Base-by-base conservation (phyloP, 2,113 vertebrate species). In the Polypterus bichir region DNA sequence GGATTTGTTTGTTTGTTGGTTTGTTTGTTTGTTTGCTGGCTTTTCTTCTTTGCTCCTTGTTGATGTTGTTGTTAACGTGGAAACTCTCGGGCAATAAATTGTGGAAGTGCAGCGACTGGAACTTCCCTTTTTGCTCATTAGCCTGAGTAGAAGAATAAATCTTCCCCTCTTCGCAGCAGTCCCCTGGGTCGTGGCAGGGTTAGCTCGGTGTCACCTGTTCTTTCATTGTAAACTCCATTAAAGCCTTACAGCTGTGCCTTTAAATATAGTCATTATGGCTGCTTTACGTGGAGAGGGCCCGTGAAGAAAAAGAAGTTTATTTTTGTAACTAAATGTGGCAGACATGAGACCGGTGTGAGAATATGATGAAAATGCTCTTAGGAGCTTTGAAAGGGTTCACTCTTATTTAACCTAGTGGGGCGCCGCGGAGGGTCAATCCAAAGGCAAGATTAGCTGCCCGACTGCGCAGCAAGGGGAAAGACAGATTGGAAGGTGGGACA, bases 131-230 rank as follows among this genome's bases (percentile, higher is more conserved):
- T 46, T 51, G 49, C 48, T 48, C 46, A 52, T 51, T 47, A 48
- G 44, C 7, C 49, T 45, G 46, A 46, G 48, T 49, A 11, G 53
- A 11, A 47, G 49, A 54, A 64, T 60, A 45, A 57, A 45, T 59
- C 46, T 47, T 51, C 27, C 44, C 52, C 54, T 59, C 9, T 44
- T 61, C 27, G 46, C 52, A 57, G 45, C 9, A 64, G 27, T 64
- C 57, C 54, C 63, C 10, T 10, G 27, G 63, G 58, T 27, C 61
- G 48, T 49, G 60, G 48, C 56, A 64, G 60, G 67, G 64, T 61
- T 54, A 57, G 61, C 64, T 76, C 69, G 81, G 74, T 70, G 78
- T 81, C 77, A 79, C 76, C 73, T 83, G 69, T 72, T 79, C 64
- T 67, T 74, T 78, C 76, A 72, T 70, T 73, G 71, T 62, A 62